Percentiles rank a stretch among this genome's conserved stretches.
Evolutionary conservation across 2,797 vertebrate species (phyloP).

Genomic region (Paratrypauchen microcephalus): DNA sequence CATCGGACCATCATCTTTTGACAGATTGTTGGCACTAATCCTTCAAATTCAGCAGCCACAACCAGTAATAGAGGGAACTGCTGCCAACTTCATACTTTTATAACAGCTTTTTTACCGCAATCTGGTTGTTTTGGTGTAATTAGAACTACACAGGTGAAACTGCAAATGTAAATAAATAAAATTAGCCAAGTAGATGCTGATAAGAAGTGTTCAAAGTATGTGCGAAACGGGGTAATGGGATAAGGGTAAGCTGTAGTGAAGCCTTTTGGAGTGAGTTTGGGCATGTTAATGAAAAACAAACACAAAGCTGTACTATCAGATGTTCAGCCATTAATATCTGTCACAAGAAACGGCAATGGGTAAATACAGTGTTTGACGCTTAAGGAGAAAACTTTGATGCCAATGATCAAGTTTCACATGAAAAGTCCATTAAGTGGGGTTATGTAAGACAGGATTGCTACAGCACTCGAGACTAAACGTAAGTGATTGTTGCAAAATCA

Average conservation of each 20-base stretch:
- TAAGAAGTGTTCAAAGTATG: slow-evolving; percentile 1
- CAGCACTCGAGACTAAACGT: background rate
- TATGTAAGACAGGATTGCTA: background rate
- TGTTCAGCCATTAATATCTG: slow-evolving; percentile 61
- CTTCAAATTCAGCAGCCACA: slow-evolving; percentile 39
- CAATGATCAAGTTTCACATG: slow-evolving; percentile 32
- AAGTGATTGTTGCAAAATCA: background rate
- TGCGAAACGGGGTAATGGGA: slow-evolving; percentile 25
- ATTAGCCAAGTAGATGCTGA: slow-evolving; percentile 10
- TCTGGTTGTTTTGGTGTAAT: slow-evolving; percentile 20
- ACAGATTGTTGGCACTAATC: slow-evolving; percentile 56
- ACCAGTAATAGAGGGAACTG: slow-evolving; percentile 35
- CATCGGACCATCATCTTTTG: slow-evolving; percentile 66
- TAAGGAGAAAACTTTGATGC: slow-evolving; percentile 44
- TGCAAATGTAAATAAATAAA: slow-evolving; percentile 21
- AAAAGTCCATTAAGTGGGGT: slow-evolving; percentile 5
- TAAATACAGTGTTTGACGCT: slow-evolving; percentile 1
- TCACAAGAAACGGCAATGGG: slow-evolving; percentile 41
- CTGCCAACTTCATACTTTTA: slow-evolving; percentile 39
- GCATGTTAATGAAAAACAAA: slow-evolving; percentile 31
- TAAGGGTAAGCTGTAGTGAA: slow-evolving; percentile 14
- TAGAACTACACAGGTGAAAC: slow-evolving; percentile 10
- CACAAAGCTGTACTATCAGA: slow-evolving; percentile 51
- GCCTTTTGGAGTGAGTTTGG: slow-evolving; percentile 29
- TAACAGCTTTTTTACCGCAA: slow-evolving; percentile 6